phyloP scores from a whole-genome alignment of 2,888 invertebrate species.

The Meloe dianella region DNA sequence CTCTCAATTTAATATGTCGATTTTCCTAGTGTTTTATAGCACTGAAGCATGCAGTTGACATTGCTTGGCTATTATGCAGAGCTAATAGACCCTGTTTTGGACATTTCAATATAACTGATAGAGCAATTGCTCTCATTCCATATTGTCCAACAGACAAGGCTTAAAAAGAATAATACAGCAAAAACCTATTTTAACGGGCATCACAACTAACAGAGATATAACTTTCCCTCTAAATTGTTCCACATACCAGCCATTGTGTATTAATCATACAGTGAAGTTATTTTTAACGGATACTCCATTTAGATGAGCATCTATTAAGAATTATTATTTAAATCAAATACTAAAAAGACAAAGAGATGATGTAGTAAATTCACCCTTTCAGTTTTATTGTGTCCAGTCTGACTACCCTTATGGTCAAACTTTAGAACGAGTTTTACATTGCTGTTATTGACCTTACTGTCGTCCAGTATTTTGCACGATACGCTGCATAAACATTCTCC shows the following conservation, averaged over 20 bases:
- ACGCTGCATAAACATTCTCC: conserved; percentile 49
- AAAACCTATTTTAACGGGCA: background rate
- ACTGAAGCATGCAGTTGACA: conserved; percentile 53
- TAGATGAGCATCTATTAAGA: too few relatives aligned
- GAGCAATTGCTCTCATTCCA: conserved; percentile 42
- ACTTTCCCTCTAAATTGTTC: too few relatives aligned
- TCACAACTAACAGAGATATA: too few relatives aligned
- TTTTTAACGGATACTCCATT: too few relatives aligned
- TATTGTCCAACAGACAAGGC: conserved; percentile 24
- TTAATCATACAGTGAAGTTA: too few relatives aligned
- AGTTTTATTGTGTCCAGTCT: conserved; percentile 50
- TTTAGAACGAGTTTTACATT: conserved; percentile 50
- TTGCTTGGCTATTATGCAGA: conserved; percentile 53
- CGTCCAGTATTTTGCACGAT: conserved; percentile 43
- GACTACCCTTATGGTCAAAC: conserved; percentile 43
- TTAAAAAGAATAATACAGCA: conserved; percentile 18
- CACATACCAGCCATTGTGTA: too few relatives aligned
- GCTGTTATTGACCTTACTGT: conserved; percentile 44
- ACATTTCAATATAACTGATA: conserved; percentile 56
- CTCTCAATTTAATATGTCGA: conserved; percentile 42
- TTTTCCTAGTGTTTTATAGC: conserved; percentile 54
- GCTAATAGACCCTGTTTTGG: conserved; percentile 55
- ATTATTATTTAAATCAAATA: too few relatives aligned
- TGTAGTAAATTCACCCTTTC: background rate
- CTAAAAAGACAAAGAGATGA: too few relatives aligned